Base-by-base conservation (phyloP, 2,113 vertebrate genomes). In the Piprites chloris region DNA sequence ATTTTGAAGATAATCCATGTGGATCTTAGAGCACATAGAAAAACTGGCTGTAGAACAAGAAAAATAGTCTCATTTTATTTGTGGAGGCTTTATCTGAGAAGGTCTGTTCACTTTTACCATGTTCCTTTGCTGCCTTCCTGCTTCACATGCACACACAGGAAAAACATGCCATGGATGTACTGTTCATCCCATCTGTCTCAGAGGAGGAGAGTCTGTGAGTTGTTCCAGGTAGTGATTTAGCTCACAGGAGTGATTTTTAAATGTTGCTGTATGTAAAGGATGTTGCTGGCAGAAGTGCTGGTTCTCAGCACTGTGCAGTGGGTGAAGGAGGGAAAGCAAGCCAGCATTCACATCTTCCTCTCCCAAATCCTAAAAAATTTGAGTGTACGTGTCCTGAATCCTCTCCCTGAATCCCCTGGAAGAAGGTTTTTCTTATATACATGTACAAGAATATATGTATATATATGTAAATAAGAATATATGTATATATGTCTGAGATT, bases 1-100 rank as follows among this genome's bases (percentile, higher is more conserved):
- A 53, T 73, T 85, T 82, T 95, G 58, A 94, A 52, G 89, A 76
- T 89, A 53, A 79, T 93, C 91, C 82, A 80, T 15, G 62, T 83
- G 37, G 71, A 50, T 73, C 56, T 91, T 72, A 47, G 65, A 82
- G 65, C 47, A 62, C 71, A 24, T 4, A 37, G 62, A 26, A 77
- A 86, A 93, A 67, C 32, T 83, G 75, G 59, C 55, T 52, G 46
- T 39, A 30, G 59, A 71, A 75, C 59, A 65, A 56, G 47, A 84
- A 59, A 80, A 88, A 66, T 24, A 77, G 52, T 44, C 56, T 67
- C 76, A 37, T 23, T 69, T 93, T n/a, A 68, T 87, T 93, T 92
- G 87, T 37, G 94, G 68, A 93, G 80, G 42, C 50, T 39, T 75
- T 82, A 56, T 81, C 56, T 89, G 89, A 74, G 33, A 83, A 33